Evolutionary conservation across 2,113 vertebrate species (phyloP).

Genomic region (Thunnus maccoyii): DNA sequence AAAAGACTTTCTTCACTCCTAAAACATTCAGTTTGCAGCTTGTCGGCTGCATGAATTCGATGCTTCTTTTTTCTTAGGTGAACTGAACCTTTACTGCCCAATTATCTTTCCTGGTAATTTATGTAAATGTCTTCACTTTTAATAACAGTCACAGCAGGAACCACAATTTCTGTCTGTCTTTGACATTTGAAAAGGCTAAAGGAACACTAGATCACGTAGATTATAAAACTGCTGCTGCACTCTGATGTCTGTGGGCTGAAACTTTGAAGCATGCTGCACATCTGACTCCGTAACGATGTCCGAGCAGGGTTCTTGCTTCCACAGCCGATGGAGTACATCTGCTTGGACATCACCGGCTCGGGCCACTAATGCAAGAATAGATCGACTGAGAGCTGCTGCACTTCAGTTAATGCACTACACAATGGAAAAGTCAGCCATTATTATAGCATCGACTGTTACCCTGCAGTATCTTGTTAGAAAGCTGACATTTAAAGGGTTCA

Average conservation of each 20-base stretch:
- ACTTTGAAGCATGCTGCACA: not conserved
- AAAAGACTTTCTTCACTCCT: not conserved
- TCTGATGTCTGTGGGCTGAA: constrained; percentile 19
- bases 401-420: not conserved
- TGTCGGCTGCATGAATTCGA: constrained; percentile 1
- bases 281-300: not conserved
- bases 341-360: not conserved
- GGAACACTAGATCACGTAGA: not conserved
- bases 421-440: not conserved
- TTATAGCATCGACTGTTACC: not conserved
- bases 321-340: not conserved
- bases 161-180: not conserved
- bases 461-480: too few species aligned
- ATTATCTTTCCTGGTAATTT: constrained; percentile 17
- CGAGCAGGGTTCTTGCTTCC: not conserved
- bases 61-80: not conserved
- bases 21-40: not conserved
- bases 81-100: not conserved
- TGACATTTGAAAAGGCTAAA: constrained; percentile 58
- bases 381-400: not conserved
- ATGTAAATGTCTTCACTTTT: constrained; percentile 36
- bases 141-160: not conserved
- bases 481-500: not conserved
- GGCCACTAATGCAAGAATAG: not conserved
- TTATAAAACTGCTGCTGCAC: constrained; percentile 13